Conservation (phyloP, 1,140 invertebrate species). For the Ylistrum balloti region DNA sequence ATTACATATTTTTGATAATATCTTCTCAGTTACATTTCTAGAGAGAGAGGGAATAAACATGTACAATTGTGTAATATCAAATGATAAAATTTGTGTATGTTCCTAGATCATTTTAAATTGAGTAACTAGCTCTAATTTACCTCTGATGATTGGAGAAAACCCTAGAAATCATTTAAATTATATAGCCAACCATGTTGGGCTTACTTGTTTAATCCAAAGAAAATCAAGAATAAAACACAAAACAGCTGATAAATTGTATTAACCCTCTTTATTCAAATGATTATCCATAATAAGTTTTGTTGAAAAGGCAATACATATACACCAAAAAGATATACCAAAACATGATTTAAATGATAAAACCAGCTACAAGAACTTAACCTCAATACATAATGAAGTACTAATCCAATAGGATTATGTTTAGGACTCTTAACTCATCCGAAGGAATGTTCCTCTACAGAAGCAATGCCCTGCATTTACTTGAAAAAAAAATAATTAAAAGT, state of each 20-base stretch:
- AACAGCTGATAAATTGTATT: background rate
- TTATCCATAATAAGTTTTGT: background rate
- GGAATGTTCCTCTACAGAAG: conserved; percentile 24
- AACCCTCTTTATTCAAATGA: conserved; percentile 24
- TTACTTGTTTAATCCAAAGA: background rate
- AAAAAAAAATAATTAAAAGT: background rate
- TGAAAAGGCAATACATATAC: conserved; percentile 10
- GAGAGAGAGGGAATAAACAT: no score
- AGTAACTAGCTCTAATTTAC: no score
- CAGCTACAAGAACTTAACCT: background rate
- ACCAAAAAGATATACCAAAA: conserved; percentile 37
- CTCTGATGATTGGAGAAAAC: no score
- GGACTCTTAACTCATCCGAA: background rate
- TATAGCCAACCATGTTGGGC: no score
- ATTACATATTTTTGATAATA: no score
- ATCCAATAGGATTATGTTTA: background rate
- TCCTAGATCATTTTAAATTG: no score
- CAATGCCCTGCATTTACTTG: background rate
- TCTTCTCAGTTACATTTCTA: no score
- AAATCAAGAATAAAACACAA: background rate
- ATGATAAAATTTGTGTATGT: no score
- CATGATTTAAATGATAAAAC: background rate
- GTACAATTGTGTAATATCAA: no score
- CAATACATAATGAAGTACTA: no score
- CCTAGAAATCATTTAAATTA: no score